Conservation (phyloP, 2,113 vertebrate genomes). For the Fulmarus glacialis region DNA sequence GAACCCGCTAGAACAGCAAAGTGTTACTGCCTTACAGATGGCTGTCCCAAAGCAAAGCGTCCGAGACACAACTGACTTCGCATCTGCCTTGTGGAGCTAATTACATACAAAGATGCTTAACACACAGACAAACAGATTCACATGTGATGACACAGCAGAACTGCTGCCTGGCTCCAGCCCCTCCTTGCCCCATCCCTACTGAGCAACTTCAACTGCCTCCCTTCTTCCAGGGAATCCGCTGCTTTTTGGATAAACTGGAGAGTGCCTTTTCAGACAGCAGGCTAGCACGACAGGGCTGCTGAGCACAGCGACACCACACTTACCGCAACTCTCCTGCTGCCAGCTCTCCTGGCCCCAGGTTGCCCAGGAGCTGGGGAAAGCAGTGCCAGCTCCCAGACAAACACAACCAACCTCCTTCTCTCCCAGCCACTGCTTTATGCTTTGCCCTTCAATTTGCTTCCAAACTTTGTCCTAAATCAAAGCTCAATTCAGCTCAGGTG, state of each 20-base stretch:
- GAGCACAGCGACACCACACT: neutral
- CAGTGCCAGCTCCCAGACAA: neutral
- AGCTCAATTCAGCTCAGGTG: neutral
- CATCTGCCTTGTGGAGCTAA: neutral
- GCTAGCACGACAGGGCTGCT: rapidly evolving
- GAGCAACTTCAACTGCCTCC: neutral
- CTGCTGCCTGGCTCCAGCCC: neutral
- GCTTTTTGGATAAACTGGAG: neutral
- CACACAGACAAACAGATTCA: neutral
- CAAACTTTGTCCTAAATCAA: neutral
- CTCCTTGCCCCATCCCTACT: neutral
- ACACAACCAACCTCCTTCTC: neutral
- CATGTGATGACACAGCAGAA: rapidly evolving
- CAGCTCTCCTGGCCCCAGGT: neutral
- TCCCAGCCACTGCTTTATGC: neutral
- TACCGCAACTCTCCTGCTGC: neutral
- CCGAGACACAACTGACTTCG: rapidly evolving
- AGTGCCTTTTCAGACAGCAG: neutral
- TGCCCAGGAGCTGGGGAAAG: neutral
- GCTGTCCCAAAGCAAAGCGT: neutral
- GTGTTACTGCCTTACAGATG: neutral
- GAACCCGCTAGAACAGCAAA: neutral
- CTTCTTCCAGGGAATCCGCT: neutral
- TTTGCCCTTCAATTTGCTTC: neutral
- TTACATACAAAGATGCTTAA: neutral